These are phyloP conservation scores for Chloropsis hardwickii DNA, from an alignment of 2,113 vertebrate species.

Conservation along the genomic window DNA sequence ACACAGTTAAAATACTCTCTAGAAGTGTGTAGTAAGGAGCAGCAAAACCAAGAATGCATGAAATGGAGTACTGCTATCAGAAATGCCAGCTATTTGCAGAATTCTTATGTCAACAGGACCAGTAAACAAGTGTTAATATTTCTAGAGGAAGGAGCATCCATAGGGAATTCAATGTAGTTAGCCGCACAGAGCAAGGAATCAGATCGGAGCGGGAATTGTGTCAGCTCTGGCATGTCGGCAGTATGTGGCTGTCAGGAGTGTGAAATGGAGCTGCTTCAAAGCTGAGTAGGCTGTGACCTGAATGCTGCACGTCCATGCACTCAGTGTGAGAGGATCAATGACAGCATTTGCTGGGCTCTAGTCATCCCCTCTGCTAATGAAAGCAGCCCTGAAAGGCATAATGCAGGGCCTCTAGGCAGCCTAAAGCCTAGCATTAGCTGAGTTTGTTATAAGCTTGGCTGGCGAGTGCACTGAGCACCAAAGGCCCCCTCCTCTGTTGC, in stretches of 20 bases:
- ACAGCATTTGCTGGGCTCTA: conserved; percentile 74
- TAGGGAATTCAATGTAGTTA: conserved; percentile 67
- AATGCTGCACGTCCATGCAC: conserved; percentile 66
- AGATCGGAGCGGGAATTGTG: conserved; percentile 59
- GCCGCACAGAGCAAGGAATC: conserved; percentile 49
- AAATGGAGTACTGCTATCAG: conserved; percentile 23
- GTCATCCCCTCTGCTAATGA: conserved; percentile 75
- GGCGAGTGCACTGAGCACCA: conserved; percentile 47
- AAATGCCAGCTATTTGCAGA: conserved; percentile 61
- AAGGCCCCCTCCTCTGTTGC: conserved; percentile 27
- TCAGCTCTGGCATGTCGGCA: conserved; percentile 59
- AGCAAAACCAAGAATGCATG: not conserved
- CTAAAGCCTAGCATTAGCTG: conserved; percentile 71
- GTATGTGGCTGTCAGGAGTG: conserved; percentile 70
- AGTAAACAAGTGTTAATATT: conserved; percentile 79
- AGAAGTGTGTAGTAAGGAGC: not conserved
- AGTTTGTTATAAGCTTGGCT: conserved; percentile 70
- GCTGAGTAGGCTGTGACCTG: conserved; percentile 73
- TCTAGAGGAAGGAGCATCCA: conserved; percentile 58
- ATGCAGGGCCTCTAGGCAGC: conserved; percentile 73
- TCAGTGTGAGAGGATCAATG: conserved; percentile 76
- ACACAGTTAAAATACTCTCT: not conserved
- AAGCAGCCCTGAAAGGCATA: conserved; percentile 75
- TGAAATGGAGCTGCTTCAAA: conserved; percentile 77
- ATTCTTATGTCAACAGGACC: conserved; percentile 73